These are phyloP conservation scores for Platalea minor DNA, from an alignment of 2,797 vertebrate genomes.

Conservation along the genomic window DNA sequence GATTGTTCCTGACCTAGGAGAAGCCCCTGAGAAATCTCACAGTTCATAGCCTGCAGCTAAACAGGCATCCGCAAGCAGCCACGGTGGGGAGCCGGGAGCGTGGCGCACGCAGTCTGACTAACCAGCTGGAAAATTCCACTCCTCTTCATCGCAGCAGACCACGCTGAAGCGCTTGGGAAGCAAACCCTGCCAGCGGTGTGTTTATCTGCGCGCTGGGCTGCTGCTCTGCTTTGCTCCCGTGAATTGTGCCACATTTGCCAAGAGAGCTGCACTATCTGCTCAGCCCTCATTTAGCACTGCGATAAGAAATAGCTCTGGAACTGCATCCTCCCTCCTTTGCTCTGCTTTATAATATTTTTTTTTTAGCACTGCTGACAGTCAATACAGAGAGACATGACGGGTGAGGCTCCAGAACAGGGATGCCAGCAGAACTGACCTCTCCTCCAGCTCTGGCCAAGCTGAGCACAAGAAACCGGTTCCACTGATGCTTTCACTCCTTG, in stretches of 20 bases:
- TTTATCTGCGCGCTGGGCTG: background rate
- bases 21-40: conserved; percentile 63
- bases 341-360: background rate
- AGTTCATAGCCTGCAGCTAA: conserved; percentile 48
- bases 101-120: background rate
- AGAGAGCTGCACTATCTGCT: background rate
- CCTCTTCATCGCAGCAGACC: background rate
- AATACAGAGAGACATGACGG: background rate
- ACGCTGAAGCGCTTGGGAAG: background rate
- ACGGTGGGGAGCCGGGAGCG: background rate
- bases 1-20: conserved; percentile 66
- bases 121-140: conserved; percentile 59
- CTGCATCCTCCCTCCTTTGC: background rate
- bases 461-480: background rate
- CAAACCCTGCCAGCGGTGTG: background rate
- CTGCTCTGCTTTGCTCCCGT: background rate
- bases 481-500: background rate
- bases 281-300: background rate
- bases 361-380: background rate
- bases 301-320: background rate
- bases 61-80: background rate
- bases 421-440: background rate
- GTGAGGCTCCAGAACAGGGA: background rate
- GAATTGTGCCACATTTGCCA: background rate
- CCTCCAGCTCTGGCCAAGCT: background rate